These are phyloP conservation scores for Brachyptera putata DNA, from an alignment of 2,888 invertebrate genomes.

Conservation along the genomic window DNA sequence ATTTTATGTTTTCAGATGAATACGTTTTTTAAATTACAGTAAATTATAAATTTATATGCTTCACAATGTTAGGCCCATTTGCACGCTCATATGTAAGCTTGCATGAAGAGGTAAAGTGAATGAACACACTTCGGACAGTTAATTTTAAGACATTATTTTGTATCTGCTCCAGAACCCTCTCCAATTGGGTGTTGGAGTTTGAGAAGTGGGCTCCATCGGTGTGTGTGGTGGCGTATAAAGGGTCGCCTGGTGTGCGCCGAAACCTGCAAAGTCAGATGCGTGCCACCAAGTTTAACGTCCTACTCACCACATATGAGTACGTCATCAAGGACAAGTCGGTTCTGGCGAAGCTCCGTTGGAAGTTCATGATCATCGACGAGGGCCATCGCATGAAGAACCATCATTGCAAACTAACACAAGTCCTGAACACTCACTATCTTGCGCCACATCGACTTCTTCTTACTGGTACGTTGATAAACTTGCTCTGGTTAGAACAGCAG, in stretches of 20 bases:
- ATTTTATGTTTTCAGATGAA: too few species aligned
- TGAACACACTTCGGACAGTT: too few species aligned
- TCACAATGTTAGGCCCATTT: too few species aligned
- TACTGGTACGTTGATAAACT: too few species aligned
- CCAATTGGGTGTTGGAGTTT: conserved; percentile 61
- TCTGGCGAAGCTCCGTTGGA: conserved; percentile 59
- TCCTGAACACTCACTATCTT: conserved; percentile 55
- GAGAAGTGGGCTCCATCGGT: conserved; percentile 60
- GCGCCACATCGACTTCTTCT: conserved; percentile 57
- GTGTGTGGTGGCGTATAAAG: conserved; percentile 44
- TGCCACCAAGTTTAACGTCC: conserved; percentile 55
- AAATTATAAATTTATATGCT: too few species aligned
- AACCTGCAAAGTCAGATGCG: conserved; percentile 43
- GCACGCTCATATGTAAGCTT: too few species aligned
- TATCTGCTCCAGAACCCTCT: conserved; percentile 46
- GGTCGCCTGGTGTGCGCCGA: conserved; percentile 50
- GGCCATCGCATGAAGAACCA: conserved; percentile 67
- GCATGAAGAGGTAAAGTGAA: too few species aligned
- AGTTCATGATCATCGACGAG: conserved; percentile 65
- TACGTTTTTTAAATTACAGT: too few species aligned
- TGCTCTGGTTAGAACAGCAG: too few species aligned
- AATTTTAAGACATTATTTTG: too few species aligned
- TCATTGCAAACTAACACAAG: conserved; percentile 60
- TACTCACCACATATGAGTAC: conserved; percentile 62
- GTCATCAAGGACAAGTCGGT: conserved; percentile 59